Base-by-base conservation (phyloP, 2,797 vertebrate species). In the Sebastiscus albofasciatus region DNA sequence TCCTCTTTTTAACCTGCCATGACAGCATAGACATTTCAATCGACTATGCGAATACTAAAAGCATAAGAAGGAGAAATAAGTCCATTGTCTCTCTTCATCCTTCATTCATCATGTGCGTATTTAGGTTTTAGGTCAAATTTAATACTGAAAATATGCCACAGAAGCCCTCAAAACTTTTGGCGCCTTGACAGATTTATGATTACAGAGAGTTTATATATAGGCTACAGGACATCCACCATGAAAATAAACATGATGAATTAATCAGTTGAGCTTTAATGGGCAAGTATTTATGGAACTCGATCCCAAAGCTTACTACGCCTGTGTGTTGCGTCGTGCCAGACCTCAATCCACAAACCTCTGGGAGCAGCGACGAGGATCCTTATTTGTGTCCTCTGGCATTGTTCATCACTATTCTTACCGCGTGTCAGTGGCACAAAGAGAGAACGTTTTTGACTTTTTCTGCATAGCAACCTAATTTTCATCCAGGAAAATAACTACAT, bases 231-330 rank as follows among this genome's bases (percentile, higher is more conserved):
- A 88, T 84, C 67, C 81, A 59, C 56, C 66, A 59, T 82, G 75
- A 72, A 92, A 89, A 92, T 80, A 87, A 90, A 88, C 69, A 85
- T 82, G 86, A 88, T 89, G 80, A 90, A 91, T 92, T 87, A 83
- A 91, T 91, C 82, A 81, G 76, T 52, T 80, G 67, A 72, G 79
- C 82, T 84, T 84, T 81, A 83, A 90, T 86, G 77, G 77, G 18
- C 67, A 71, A 79, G 75, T 86, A 88, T 90, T 89, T 88, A 77
- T 89, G 85, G 75, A 75, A 70, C 67, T 69, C 61, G 60, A 70
- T 75, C 83, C 46, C 24, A 72, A 74, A 36, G 75, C 82, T 81
- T 31, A 39, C 69, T 61, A 55, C 12, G 60, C 55, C 52, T 70
- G 71, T 56, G 81, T 83, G 65, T 36, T 66, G 36, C 20, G 36